Evolutionary conservation across 1,140 invertebrate genomes (phyloP), one percentile per base, ranked within the genome.

Genomic region (Colletes latitarsis): DNA sequence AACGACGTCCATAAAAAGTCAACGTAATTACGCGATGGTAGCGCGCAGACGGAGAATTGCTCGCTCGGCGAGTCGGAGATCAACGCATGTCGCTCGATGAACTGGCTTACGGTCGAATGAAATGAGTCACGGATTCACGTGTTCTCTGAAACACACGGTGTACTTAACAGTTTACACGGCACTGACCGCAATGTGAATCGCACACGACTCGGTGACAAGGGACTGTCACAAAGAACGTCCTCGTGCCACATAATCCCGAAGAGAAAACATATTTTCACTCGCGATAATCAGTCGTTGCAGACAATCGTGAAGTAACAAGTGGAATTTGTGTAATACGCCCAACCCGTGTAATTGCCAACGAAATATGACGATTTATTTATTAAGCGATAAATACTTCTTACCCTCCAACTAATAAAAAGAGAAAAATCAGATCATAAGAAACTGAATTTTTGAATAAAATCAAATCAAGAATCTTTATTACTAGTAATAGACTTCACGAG

Each of bases 201-300:
- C 71, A 66, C 69, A 46, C 46, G 19, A 62, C 77, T 46, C 52
- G 53, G 64, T 78, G 84, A 85, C 84, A 85, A 76, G 70, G 64
- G 71, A 67, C 75, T 79, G 80, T 79, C 74, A 86, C 72, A 79
- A 85, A 82, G 80, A 79, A 82, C 73, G 85, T 84, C 86, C 86
- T 88, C 79, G 86, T 88, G 76, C 79, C 79, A 88, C 68, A 88
- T 87, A 72, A 3, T 55, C 41, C 55, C 55, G 14, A 69, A 74
- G 77, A 70, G 77, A 83, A 87, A 81, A 81, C 73, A 75, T 73
- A 85, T 75, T 85, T 85, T 85, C 74, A 74, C 78, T 71, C 21
- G 60, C 52, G 64, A 78, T 71, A 78, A 77, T 77, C 71, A 46
- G 68, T 41, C n/a, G 58, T 58, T 49, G 63, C 12, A 39, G 41